A percentile compares a stretch with the other conserved stretches of the same genome.
Conservation (phyloP, 2,797 vertebrate species). For the Paratrypauchen microcephalus region DNA sequence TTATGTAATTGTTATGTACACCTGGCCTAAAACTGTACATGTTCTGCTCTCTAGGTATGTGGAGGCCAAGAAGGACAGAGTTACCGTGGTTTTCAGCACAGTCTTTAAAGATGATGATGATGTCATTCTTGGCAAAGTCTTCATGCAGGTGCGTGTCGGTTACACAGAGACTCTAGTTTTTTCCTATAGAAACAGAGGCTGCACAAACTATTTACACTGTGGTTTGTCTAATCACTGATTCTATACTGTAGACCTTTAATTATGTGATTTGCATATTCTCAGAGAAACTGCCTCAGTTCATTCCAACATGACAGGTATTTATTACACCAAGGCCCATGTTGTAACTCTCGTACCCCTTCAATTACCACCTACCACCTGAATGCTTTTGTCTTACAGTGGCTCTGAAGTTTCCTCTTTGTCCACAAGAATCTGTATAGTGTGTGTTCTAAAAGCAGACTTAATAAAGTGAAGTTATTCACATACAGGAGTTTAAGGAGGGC, state of each 20-base stretch:
- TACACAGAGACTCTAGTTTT: conserved; percentile 19
- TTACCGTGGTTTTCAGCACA: conserved; percentile 98
- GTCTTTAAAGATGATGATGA: conserved; percentile 99
- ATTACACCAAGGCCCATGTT: conserved; percentile 3
- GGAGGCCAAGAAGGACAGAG: conserved; percentile 96
- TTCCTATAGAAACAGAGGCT: background rate
- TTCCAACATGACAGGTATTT: conserved; percentile 8
- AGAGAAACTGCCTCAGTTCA: background rate
- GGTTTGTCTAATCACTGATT: background rate
- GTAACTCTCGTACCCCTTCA: background rate
- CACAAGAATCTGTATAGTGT: background rate
- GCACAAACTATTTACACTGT: background rate
- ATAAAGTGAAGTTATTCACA: background rate
- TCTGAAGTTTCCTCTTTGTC: background rate
- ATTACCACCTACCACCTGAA: conserved; percentile 9
- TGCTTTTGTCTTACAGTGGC: background rate
- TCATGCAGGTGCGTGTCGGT: conserved; percentile 89
- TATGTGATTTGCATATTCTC: conserved; percentile 8
- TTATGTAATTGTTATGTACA: background rate
- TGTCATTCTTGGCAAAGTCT: conserved; percentile 97
- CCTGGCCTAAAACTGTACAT: background rate
- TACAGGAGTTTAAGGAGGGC: conserved; percentile 98
- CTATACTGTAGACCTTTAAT: background rate
- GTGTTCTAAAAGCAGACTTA: background rate
- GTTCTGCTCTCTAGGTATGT: conserved; percentile 83